Percentiles rank a stretch among this genome's conserved stretches.
These are phyloP conservation scores for Synergus itoensis DNA, from an alignment of 2,888 invertebrate species.

Conservation along the genomic window DNA sequence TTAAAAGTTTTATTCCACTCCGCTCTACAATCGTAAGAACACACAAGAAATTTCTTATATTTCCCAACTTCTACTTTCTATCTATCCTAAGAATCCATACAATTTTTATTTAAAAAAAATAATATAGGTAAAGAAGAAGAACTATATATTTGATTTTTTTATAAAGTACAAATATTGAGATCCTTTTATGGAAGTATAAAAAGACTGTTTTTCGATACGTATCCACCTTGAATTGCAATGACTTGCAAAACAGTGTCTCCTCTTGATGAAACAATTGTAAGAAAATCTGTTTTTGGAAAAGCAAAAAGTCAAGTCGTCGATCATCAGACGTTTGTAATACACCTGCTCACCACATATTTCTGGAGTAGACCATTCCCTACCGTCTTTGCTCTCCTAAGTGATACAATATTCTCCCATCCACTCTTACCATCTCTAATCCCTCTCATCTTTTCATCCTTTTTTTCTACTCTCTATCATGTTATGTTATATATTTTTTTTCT, in stretches of 20 bases:
- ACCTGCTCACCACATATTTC: slow-evolving; percentile 3
- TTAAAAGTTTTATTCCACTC: slow-evolving; percentile 10
- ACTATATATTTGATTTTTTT: neutral
- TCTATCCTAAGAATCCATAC: neutral
- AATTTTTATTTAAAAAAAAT: neutral
- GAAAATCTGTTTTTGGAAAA: slow-evolving; percentile 1
- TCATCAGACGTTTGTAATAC: neutral
- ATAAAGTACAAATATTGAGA: neutral
- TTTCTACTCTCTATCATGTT: neutral
- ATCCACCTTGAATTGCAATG: neutral
- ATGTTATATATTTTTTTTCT: neutral
- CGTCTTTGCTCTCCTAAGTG: neutral
- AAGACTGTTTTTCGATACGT: neutral
- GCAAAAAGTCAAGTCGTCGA: neutral
- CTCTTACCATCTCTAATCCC: neutral
- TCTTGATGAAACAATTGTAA: slow-evolving; percentile 3
- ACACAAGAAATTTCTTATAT: neutral
- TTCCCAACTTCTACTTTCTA: neutral
- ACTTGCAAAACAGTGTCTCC: neutral
- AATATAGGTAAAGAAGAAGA: neutral
- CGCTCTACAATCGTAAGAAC: neutral
- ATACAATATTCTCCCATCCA: neutral
- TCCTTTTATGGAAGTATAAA: neutral
- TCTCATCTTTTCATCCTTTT: neutral
- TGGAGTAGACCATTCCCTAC: neutral